Evolutionary conservation across 2,113 vertebrate genomes (phyloP), one percentile per base, ranked within the genome.

Genomic region (Emydura subglobosa): DNA sequence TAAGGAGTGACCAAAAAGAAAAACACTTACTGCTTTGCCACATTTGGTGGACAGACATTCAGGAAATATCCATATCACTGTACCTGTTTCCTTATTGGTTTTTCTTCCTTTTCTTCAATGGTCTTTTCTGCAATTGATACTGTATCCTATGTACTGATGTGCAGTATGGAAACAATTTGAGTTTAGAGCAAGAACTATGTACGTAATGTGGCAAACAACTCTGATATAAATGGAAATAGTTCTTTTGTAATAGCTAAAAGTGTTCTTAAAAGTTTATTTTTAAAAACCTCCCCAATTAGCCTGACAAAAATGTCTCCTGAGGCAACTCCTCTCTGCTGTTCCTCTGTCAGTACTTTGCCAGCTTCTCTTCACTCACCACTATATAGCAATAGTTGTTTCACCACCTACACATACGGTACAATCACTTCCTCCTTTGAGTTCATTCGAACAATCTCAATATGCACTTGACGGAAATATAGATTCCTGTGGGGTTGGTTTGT

Each of bases 311-410:
- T 51, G 13, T 89, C 54, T 93, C 93, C 87, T 84, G 84, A 27
- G 39, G 3, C 79, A 86, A 85, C 94, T 81, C 39, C 89, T 95
- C 31, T 93, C 90, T 89, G 25, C 19, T 94, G 87, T 79, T 97
- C 85, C 93, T 94, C 89, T 39, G 85, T 82, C 59, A 10, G 1
- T 54, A 95, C 86, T 92, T 86, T 96, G 91, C 94, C 90, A 97
- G 89, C 74, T 96, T 93, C 87, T 96, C 97, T 91, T 94, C 90
- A 93, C 96, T 97, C 92, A 95, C 95, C 94, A 96, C 96, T 82
- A 29, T 85, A 92, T 94, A 89, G 93, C 95, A 96, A 93, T 95
- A 91, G 19, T 89, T 72, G 34, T 72, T 90, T 24, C 74, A n/a
- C 96, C 95, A 87, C 97, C 97, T 92, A 95, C 96, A 86, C 3